Percentiles rank a stretch among this genome's conserved stretches.
phyloP scores from a whole-genome alignment of 2,113 vertebrate species.

The Ondatra zibethicus region DNA sequence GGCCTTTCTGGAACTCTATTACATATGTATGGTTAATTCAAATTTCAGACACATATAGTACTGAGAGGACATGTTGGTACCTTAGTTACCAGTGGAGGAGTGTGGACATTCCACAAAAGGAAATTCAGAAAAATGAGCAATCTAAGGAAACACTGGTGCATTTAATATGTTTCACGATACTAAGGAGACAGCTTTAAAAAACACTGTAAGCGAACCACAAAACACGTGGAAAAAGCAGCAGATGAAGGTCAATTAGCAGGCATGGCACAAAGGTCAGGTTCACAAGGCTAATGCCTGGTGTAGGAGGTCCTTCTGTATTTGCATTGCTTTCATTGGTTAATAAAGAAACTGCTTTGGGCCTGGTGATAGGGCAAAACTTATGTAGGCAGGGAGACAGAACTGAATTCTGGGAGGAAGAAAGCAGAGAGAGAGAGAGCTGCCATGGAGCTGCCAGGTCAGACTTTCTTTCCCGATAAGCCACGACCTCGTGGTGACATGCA shows the following conservation, averaged over 20 bases:
- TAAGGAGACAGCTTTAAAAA: neutral
- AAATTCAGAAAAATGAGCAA: slow-evolving; percentile 2
- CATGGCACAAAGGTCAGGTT: neutral
- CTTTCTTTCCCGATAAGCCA: too few species aligned
- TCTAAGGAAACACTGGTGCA: neutral
- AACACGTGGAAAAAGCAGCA: neutral
- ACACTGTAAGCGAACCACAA: neutral
- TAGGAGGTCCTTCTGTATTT: too few species aligned
- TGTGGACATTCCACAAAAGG: neutral
- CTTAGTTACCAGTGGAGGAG: neutral
- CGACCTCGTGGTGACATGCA: too few species aligned
- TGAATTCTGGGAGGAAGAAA: too few species aligned
- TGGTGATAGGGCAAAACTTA: too few species aligned
- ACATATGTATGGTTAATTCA: neutral
- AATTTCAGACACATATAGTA: neutral
- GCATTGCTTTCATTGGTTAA: too few species aligned
- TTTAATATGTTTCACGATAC: neutral
- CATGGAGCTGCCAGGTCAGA: too few species aligned
- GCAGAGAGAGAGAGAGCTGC: too few species aligned
- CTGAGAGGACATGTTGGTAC: neutral
- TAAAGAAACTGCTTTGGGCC: too few species aligned
- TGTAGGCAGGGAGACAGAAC: too few species aligned
- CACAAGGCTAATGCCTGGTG: neutral
- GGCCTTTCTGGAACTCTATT: slow-evolving; percentile 30
- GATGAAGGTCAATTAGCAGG: neutral